phyloP scores from a whole-genome alignment of 1,140 invertebrate genomes.

The Amyelois transitella region DNA sequence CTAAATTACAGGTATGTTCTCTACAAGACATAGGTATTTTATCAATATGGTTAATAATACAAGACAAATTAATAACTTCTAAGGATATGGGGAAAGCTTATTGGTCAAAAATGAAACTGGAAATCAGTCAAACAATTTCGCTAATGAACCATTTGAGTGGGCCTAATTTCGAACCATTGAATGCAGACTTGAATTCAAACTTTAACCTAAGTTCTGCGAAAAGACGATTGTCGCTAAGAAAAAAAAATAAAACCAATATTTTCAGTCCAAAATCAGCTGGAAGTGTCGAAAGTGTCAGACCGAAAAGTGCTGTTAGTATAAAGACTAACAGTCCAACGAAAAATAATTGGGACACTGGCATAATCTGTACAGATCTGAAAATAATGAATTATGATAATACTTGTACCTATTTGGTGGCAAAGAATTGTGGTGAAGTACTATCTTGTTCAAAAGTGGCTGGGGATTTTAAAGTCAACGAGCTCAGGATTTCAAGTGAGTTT shows the following conservation, averaged over 20 bases:
- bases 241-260: constrained; percentile 28
- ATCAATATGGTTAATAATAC: constrained; percentile 58
- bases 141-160: constrained; percentile 33
- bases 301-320: constrained; percentile 46
- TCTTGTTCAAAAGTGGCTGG: constrained; percentile 34
- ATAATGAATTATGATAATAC: constrained; percentile 33
- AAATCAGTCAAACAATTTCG: constrained; percentile 44
- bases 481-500: constrained; percentile 48
- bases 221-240: constrained; percentile 36
- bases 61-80: constrained; percentile 35
- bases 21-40: constrained; percentile 54
- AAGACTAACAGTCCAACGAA: constrained; percentile 20
- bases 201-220: constrained; percentile 56
- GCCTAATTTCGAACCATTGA: constrained; percentile 7
- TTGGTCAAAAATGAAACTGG: constrained; percentile 57
- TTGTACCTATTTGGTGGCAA: constrained; percentile 47
- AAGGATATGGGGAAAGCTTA: constrained; percentile 51
- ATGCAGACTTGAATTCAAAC: constrained; percentile 10
- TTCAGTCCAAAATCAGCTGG: constrained; percentile 31
- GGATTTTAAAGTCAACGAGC: constrained; percentile 31
- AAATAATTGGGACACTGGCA: constrained; percentile 34
- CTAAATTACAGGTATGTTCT: constrained; percentile 43
- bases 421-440: constrained; percentile 48
- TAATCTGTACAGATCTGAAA: constrained; percentile 47
- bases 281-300: constrained; percentile 31